These are phyloP conservation scores for Tachina grossa DNA, from an alignment of 2,888 invertebrate species.

Conservation along the genomic window DNA sequence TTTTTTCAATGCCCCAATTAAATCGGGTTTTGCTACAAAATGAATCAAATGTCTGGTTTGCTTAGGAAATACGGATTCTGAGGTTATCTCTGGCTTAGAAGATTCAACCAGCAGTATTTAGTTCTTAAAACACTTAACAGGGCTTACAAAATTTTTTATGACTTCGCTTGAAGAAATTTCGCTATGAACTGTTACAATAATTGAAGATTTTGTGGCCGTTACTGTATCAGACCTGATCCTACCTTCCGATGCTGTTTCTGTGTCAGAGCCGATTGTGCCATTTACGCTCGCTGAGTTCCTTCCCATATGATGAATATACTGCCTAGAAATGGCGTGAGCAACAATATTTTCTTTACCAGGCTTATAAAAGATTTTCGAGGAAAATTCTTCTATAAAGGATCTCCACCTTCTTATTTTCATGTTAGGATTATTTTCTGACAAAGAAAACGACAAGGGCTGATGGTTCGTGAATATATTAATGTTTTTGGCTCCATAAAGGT, in stretches of 20 bases:
- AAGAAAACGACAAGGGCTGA: no score
- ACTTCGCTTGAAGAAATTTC: slow-evolving; percentile 14
- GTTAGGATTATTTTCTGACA: no score
- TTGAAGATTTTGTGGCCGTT: not conserved
- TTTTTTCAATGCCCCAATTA: slow-evolving; percentile 52
- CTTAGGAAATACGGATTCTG: slow-evolving; percentile 14
- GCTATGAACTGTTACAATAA: not conserved
- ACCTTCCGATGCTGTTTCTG: slow-evolving; percentile 20
- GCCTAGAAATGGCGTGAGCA: slow-evolving; percentile 45
- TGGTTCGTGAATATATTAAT: not conserved
- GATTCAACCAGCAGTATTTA: slow-evolving; percentile 7
- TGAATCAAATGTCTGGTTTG: slow-evolving; percentile 31
- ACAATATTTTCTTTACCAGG: slow-evolving; percentile 51
- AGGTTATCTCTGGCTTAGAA: not conserved
- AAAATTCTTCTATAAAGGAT: slow-evolving; percentile 12
- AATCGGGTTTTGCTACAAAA: slow-evolving; percentile 39
- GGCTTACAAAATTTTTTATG: slow-evolving; percentile 23
- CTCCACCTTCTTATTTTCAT: slow-evolving; percentile 22
- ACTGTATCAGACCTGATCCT: slow-evolving; percentile 6
- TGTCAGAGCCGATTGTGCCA: slow-evolving; percentile 29
- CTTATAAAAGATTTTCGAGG: slow-evolving; percentile 44
- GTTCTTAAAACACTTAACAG: slow-evolving; percentile 19
- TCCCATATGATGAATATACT: slow-evolving; percentile 37
- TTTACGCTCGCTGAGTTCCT: slow-evolving; percentile 16
- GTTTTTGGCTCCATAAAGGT: not conserved